phyloP scores from a whole-genome alignment of 2,888 invertebrate genomes.

The Tineola bisselliella region DNA sequence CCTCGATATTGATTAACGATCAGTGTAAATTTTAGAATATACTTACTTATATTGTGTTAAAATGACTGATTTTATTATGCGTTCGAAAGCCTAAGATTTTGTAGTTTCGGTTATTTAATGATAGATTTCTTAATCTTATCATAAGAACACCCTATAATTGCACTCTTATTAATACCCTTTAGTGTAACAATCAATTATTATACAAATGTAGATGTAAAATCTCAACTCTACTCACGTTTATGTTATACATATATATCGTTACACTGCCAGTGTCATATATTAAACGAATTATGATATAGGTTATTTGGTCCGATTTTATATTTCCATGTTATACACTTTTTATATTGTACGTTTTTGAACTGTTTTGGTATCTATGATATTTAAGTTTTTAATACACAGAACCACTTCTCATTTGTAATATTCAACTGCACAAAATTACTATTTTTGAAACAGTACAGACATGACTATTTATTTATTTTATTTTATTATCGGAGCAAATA shows the following conservation, averaged over 20 bases:
- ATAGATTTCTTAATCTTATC: conserved; percentile 10
- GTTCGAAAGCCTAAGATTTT: conserved; percentile 66
- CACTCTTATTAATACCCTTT: conserved; percentile 1
- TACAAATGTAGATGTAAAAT: too few relatives aligned
- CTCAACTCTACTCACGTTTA: conserved; percentile 17
- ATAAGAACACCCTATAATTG: conserved; percentile 6
- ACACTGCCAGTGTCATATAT: conserved; percentile 61
- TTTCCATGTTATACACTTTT: conserved; percentile 58
- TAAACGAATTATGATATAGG: conserved; percentile 55
- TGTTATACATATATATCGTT: conserved; percentile 37
- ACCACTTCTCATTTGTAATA: conserved; percentile 2
- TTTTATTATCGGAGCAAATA: neutral
- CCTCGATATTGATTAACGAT: conserved; percentile 57
- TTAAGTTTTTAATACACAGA: conserved; percentile 1
- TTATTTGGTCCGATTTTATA: conserved; percentile 62
- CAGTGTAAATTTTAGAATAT: conserved; percentile 65
- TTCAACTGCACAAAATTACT: neutral
- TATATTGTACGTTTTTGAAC: conserved; percentile 59
- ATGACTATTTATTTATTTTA: neutral
- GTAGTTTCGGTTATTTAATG: conserved; percentile 51
- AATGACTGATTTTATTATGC: conserved; percentile 68
- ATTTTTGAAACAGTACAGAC: neutral
- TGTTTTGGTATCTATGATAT: conserved; percentile 27
- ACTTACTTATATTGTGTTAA: conserved; percentile 57
- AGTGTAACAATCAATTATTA: neutral